Evolutionary conservation across 2,888 invertebrate species (phyloP).

Genomic region (Marasmarcha lunaedactyla): DNA sequence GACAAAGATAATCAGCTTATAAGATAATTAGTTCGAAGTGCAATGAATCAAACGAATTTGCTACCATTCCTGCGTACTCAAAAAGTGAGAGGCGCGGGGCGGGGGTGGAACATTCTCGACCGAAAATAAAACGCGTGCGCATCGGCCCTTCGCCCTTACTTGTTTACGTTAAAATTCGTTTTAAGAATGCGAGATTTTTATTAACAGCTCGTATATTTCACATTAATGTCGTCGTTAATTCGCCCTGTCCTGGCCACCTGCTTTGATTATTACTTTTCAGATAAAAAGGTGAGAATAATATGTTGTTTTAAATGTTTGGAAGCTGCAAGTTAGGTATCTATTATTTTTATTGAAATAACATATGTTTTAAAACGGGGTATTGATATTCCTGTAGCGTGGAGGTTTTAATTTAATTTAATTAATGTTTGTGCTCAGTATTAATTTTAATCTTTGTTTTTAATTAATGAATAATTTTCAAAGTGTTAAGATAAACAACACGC

Average conservation of each 20-base stretch:
- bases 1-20: no score
- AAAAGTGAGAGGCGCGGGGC: constrained; percentile 37
- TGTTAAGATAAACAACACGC: no score
- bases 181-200: constrained; percentile 8
- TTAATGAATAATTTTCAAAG: no score
- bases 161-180: constrained; percentile 31
- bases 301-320: background rate
- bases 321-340: no score
- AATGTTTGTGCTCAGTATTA: no score
- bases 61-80: constrained; percentile 26
- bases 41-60: constrained; percentile 12
- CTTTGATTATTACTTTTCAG: background rate
- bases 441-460: no score
- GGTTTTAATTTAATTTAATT: no score
- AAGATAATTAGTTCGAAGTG: no score
- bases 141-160: constrained; percentile 42
- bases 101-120: constrained; percentile 25
- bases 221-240: constrained; percentile 15
- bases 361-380: no score
- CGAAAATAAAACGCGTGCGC: constrained; percentile 38
- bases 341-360: no score
- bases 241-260: constrained; percentile 10
- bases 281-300: background rate
- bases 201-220: constrained; percentile 8
- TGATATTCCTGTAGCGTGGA: no score